Percentiles rank a stretch among this genome's conserved stretches.
phyloP scores from a whole-genome alignment of 2,113 vertebrate species.

The Hucho hucho region DNA sequence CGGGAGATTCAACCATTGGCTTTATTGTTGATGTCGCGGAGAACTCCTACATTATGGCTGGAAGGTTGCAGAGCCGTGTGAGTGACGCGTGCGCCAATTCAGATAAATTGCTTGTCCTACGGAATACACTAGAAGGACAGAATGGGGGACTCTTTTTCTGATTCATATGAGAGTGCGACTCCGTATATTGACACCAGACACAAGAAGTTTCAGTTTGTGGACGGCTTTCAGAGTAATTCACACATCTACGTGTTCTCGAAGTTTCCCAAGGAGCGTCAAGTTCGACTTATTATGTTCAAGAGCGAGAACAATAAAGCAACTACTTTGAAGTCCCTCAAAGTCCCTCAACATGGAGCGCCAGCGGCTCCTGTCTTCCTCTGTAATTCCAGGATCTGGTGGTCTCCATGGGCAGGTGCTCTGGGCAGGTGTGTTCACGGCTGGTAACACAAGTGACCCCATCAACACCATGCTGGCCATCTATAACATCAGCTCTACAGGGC shows the following conservation, averaged over 20 bases:
- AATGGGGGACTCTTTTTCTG: slow-evolving; percentile 23
- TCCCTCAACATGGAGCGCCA: background rate
- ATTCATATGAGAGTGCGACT: fast-evolving
- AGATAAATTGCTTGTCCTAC: slow-evolving; percentile 6
- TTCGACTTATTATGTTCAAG: slow-evolving; percentile 56
- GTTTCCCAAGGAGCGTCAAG: background rate
- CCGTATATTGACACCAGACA: fast-evolving
- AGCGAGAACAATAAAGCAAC: background rate
- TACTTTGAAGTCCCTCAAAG: slow-evolving; percentile 33
- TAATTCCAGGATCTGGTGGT: slow-evolving; percentile 54
- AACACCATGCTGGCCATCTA: slow-evolving; percentile 81
- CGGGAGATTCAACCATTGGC: slow-evolving; percentile 66
- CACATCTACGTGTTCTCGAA: slow-evolving; percentile 67
- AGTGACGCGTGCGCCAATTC: fast-evolving
- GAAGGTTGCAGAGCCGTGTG: fast-evolving
- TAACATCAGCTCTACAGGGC: slow-evolving; percentile 64
- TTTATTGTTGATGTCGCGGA: slow-evolving; percentile 49
- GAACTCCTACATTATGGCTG: slow-evolving; percentile 69
- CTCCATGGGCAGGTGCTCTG: slow-evolving; percentile 62
- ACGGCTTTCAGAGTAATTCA: slow-evolving; percentile 75
- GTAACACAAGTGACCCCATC: slow-evolving; percentile 13
- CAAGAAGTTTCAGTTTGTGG: slow-evolving; percentile 73
- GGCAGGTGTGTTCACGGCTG: slow-evolving; percentile 82
- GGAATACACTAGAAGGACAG: slow-evolving; percentile 4
- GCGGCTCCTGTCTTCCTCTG: slow-evolving; percentile 78